These are phyloP conservation scores for Cirrhinus mrigala DNA, from an alignment of 2,797 vertebrate genomes.

Conservation along the genomic window DNA sequence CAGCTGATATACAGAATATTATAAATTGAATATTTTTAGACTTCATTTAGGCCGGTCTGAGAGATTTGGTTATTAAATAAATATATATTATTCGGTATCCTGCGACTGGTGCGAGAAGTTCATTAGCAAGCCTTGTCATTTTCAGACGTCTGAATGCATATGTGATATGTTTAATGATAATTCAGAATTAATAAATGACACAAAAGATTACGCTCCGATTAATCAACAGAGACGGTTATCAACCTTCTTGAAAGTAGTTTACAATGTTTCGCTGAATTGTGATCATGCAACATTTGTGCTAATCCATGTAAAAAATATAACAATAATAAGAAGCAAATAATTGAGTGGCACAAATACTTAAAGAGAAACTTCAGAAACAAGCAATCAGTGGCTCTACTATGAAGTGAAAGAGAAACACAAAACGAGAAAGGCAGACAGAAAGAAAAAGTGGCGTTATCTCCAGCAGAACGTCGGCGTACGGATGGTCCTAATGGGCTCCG, in stretches of 20 bases:
- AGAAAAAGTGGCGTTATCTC: background rate
- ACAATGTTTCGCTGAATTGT: background rate
- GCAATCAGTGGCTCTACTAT: background rate
- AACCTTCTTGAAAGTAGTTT: background rate
- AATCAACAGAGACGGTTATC: background rate
- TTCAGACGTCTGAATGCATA: background rate
- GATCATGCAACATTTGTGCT: background rate
- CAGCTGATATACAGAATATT: background rate
- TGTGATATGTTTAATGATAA: background rate
- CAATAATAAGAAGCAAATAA: background rate
- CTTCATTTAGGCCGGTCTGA: background rate
- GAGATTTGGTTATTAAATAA: constrained; percentile 1
- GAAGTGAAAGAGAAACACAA: constrained; percentile 13
- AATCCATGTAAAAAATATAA: background rate
- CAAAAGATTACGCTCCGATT: background rate
- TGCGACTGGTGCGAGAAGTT: background rate
- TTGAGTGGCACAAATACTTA: background rate
- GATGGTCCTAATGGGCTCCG: constrained; percentile 13
- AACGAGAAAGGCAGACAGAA: background rate
- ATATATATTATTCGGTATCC: too few species aligned
- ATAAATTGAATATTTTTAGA: background rate
- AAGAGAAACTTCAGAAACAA: background rate
- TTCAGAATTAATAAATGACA: constrained; percentile 7
- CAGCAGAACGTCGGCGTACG: background rate
- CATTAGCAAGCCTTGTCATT: background rate